Evolutionary conservation across 2,888 invertebrate genomes (phyloP).

Genomic region (Synergus laeviventris): DNA sequence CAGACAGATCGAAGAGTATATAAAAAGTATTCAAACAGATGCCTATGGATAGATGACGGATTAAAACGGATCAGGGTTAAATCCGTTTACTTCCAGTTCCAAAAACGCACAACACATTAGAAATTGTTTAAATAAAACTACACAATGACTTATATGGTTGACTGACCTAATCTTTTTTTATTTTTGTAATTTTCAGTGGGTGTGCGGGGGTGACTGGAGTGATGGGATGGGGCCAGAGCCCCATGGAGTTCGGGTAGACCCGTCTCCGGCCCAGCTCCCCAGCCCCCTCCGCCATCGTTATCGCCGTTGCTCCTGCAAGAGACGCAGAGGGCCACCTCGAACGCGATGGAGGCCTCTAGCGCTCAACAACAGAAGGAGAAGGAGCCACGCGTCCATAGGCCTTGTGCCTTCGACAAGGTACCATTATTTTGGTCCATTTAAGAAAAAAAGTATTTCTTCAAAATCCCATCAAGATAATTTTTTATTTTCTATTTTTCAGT

Average conservation of each 20-base stretch:
- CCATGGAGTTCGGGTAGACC: slow-evolving; percentile 91
- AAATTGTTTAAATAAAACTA: not conserved
- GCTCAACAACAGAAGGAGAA: slow-evolving; percentile 73
- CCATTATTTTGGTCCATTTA: slow-evolving; percentile 7
- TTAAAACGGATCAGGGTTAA: no score
- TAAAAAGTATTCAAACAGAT: no score
- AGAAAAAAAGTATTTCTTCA: not conserved
- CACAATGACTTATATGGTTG: slow-evolving; percentile 3
- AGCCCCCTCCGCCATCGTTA: slow-evolving; percentile 80
- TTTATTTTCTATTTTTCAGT: no score
- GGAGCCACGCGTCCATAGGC: slow-evolving; percentile 74
- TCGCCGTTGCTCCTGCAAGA: slow-evolving; percentile 76
- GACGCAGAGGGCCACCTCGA: slow-evolving; percentile 74
- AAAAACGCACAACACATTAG: no score
- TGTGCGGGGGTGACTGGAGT: slow-evolving; percentile 85
- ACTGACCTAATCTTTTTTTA: not conserved
- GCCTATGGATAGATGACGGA: no score
- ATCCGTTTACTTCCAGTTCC: no score
- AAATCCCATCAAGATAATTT: no score
- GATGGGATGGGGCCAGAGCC: slow-evolving; percentile 91
- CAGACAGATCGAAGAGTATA: no score
- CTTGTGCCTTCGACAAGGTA: slow-evolving; percentile 78
- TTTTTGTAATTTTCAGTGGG: slow-evolving; percentile 78
- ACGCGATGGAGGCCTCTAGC: slow-evolving; percentile 75
- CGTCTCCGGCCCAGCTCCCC: slow-evolving; percentile 83